Conservation (phyloP, 2,113 vertebrate species). For the Gavialis gangeticus region DNA sequence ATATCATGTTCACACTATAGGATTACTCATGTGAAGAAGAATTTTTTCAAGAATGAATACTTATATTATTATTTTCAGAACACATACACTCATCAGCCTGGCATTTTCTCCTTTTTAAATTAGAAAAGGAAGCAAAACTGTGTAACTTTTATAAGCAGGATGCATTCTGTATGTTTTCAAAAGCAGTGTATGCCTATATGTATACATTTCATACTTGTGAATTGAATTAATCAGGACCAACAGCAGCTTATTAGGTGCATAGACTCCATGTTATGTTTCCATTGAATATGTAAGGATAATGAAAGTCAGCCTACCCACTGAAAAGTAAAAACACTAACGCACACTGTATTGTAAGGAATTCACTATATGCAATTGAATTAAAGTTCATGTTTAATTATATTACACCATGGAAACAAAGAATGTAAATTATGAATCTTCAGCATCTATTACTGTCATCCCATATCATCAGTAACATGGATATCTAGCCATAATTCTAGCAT, state of each 20-base stretch:
- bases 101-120: not conserved
- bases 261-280: not conserved
- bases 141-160: not conserved
- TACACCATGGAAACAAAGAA: not conserved
- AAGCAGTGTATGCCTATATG: not conserved
- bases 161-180: not conserved
- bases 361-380: not conserved
- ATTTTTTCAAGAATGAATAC: not conserved
- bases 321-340: not conserved
- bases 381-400: not conserved
- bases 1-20: not conserved
- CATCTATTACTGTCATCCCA: not conserved
- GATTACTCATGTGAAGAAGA: not conserved
- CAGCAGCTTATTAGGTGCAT: not conserved
- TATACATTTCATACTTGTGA: not conserved
- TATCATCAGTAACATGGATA: not conserved
- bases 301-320: not conserved
- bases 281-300: not conserved
- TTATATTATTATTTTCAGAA: not conserved
- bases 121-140: not conserved
- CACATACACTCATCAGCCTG: not conserved
- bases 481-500: not conserved
- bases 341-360: not conserved
- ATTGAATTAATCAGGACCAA: not conserved
- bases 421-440: not conserved